Conservation (phyloP, 2,797 vertebrate genomes). For the Lacerta viridis region DNA sequence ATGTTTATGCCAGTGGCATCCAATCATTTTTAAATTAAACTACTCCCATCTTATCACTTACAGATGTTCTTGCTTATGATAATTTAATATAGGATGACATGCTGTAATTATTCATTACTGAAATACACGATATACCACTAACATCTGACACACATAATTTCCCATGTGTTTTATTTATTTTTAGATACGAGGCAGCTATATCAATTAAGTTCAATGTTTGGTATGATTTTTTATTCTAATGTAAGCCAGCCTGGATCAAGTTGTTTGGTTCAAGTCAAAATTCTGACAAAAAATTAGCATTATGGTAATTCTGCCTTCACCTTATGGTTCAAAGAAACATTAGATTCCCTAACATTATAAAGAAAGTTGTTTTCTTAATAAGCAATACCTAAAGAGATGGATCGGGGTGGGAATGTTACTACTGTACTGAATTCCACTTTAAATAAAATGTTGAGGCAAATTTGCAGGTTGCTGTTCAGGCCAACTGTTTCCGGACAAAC, state of each 20-base stretch:
- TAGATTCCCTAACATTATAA: neutral
- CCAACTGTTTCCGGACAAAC: neutral
- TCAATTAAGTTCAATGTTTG: neutral
- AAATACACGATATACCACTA: conserved; percentile 32
- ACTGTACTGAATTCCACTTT: neutral
- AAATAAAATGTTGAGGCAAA: neutral
- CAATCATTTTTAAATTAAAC: conserved; percentile 51
- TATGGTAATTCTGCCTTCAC: neutral
- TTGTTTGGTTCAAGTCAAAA: neutral
- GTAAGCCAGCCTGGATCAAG: neutral
- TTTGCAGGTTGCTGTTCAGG: neutral
- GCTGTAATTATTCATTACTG: conserved; percentile 51
- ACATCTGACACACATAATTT: conserved; percentile 28
- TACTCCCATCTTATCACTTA: conserved; percentile 41
- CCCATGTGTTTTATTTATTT: conserved; percentile 30
- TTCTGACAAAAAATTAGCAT: neutral
- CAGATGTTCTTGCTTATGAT: conserved; percentile 46
- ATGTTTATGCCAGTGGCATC: neutral
- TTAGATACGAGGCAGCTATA: neutral
- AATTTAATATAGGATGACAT: conserved; percentile 48
- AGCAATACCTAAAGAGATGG: neutral
- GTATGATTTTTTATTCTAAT: conserved; percentile 14
- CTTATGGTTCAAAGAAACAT: neutral
- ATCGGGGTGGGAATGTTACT: too few species aligned
- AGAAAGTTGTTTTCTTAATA: neutral